Conservation (phyloP, 2,797 vertebrate species). For the Smutsia gigantea region DNA sequence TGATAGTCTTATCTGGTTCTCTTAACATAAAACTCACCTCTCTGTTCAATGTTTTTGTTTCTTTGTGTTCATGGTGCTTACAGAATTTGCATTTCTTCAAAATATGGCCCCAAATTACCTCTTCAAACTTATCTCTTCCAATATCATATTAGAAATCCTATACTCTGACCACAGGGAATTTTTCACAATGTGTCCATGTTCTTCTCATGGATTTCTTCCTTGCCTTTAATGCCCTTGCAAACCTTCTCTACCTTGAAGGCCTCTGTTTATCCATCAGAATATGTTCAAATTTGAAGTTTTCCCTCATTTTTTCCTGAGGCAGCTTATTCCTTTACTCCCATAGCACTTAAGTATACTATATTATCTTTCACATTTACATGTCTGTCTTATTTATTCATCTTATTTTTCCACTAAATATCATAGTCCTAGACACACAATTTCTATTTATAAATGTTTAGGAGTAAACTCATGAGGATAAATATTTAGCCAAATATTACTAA, state of each 20-base stretch:
- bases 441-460: not conserved
- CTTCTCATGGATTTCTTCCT: not conserved
- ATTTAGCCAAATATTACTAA: not conserved
- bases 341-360: not conserved
- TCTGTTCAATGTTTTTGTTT: not conserved
- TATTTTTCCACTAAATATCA: not conserved
- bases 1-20: not conserved
- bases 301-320: not conserved
- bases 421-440: not conserved
- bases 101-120: not conserved
- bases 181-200: not conserved
- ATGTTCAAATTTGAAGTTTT: not conserved
- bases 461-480: not conserved
- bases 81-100: not conserved
- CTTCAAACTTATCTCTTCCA: not conserved
- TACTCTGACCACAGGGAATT: not conserved
- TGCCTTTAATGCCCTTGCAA: not conserved
- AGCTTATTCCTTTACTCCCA: not conserved
- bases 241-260: not conserved
- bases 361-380: not conserved
- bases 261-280: not conserved
- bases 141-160: not conserved
- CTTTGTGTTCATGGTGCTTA: not conserved
- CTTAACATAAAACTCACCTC: not conserved
- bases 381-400: not conserved